Evolutionary conservation across 2,797 vertebrate species (phyloP).

Genomic region (Tadarida brasiliensis): DNA sequence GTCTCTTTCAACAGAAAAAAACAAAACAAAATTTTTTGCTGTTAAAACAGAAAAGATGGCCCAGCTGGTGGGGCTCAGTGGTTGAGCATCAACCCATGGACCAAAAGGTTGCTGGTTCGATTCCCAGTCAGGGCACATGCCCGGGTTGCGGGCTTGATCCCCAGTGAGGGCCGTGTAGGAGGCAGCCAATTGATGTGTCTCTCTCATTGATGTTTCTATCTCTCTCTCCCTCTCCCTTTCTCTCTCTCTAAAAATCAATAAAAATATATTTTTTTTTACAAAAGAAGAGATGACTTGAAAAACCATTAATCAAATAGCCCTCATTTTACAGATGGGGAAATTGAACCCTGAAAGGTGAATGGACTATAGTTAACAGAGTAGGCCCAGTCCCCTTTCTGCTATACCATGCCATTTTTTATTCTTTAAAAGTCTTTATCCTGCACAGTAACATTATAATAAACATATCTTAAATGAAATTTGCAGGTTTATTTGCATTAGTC

Average conservation of each 20-base stretch:
- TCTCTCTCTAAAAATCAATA: no score
- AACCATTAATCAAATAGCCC: background rate
- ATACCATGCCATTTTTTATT: background rate
- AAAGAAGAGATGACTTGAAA: background rate
- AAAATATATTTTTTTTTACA: no score
- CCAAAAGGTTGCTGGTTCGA: no score
- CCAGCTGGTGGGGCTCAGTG: no score
- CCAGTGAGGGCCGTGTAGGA: no score
- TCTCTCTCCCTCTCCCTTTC: no score
- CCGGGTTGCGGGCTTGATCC: no score
- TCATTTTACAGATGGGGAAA: slow-evolving; percentile 49
- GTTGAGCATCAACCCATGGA: no score
- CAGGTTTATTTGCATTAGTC: slow-evolving; percentile 35
- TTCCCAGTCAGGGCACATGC: no score
- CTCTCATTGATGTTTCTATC: no score
- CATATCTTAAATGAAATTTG: background rate
- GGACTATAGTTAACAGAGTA: background rate
- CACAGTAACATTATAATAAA: background rate
- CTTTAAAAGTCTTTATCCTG: background rate
- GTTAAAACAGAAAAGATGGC: background rate
- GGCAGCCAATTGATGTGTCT: no score
- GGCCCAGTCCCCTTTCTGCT: background rate
- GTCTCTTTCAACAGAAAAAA: background rate
- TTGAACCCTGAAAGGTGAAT: background rate
- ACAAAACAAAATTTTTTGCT: background rate